Percentiles rank a stretch among this genome's conserved stretches.
Conservation (phyloP, 2,888 invertebrate genomes). For the Melanotus villosus region DNA sequence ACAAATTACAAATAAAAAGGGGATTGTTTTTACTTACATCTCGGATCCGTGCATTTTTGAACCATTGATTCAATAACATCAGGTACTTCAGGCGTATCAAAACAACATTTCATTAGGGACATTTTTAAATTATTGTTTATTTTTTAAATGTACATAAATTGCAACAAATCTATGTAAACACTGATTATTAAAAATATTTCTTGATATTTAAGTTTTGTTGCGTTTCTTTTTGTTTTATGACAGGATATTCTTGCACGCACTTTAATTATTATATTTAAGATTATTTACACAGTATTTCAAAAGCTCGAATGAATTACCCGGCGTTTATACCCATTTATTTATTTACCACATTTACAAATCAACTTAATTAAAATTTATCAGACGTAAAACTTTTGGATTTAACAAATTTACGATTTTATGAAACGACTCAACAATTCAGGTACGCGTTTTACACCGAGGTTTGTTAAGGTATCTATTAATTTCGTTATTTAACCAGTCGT, state of each 20-base stretch:
- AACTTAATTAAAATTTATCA: not conserved
- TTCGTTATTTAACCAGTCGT: not conserved
- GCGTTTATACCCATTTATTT: constrained; percentile 85
- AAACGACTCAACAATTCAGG: not conserved
- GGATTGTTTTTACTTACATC: constrained; percentile 76
- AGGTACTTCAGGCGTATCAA: constrained; percentile 81
- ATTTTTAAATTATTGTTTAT: too few species aligned
- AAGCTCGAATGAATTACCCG: too few species aligned
- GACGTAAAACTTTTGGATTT: not conserved
- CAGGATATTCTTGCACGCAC: too few species aligned
- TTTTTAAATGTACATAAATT: too few species aligned
- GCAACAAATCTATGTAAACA: too few species aligned
- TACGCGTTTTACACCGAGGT: constrained; percentile 5
- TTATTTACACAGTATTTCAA: too few species aligned
- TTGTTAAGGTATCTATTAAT: not conserved
- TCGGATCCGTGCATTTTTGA: constrained; percentile 86
- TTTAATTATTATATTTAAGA: too few species aligned
- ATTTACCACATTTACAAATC: constrained; percentile 75
- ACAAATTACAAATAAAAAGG: not conserved
- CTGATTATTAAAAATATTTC: too few species aligned
- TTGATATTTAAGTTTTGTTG: too few species aligned
- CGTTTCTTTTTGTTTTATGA: too few species aligned
- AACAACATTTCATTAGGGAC: constrained; percentile 85
- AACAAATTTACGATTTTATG: not conserved
- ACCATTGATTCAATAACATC: constrained; percentile 83